Base-by-base conservation (phyloP, 2,888 invertebrate genomes). In the Nebria brevicollis region DNA sequence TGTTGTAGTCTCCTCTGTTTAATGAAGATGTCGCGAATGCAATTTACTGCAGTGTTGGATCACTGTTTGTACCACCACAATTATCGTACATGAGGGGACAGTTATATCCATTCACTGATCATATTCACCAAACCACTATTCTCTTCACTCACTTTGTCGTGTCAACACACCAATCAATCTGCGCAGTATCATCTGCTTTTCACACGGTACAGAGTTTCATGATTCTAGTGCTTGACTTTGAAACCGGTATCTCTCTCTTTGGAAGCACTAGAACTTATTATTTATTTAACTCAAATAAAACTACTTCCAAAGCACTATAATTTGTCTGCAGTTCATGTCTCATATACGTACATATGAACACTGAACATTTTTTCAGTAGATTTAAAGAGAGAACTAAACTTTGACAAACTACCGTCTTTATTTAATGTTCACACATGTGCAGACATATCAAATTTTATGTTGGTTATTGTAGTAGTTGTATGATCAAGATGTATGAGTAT, bases 21-120 rank as follows among this genome's bases (percentile, higher is more conserved):
- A 80, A 80, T 80, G 80, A 80, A 80, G 80, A 80, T 80, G 80
- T 80, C 75, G 80, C 75, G 72, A 78, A 80, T 80, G 80, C 75
- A 80, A 80, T 80, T 80, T 80, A 80, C 75, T 80, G 75, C 75
- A 75, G 70, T 80, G 75, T 75, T 65, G 75, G 80, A 80, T 80
- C 80, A 80, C 80, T 75, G 75, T 80, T 73, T 73, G 42, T 20
- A 75, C 75, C 75, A 72, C 25, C 68, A 75, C 80, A 80, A 75
- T 80, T 80, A 80, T 80, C 80, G 79, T 79, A 79, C 79, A 42
- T 79, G 65, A 54, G 73, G 79, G 79, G 79, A 79, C 79, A 20
- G 25, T 70, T 41, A 73, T 41, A 42, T 73, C 73, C 73, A 41
- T 26, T 15, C 70, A 70, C 70, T 25, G 34, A 25, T 34, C 70